Evolutionary conservation across 2,888 invertebrate species (phyloP).

Genomic region (Poecilus cupreus): DNA sequence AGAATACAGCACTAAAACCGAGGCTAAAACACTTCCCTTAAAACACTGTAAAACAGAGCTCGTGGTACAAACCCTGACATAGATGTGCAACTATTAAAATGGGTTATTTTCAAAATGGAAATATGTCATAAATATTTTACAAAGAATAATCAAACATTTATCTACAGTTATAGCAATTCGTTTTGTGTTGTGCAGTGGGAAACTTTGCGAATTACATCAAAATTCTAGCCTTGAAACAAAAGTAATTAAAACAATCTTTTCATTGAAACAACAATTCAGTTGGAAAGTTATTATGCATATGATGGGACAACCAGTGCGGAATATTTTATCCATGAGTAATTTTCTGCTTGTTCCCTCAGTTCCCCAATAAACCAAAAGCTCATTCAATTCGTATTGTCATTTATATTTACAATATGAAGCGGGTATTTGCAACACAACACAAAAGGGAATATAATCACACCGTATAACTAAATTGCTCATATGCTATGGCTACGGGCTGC

Average conservation of each 20-base stretch:
- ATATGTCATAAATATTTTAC: too few species aligned
- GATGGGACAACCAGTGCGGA: not conserved
- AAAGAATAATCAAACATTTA: too few species aligned
- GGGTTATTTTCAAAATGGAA: too few species aligned
- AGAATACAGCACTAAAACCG: too few species aligned
- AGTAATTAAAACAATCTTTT: not conserved
- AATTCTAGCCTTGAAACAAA: not conserved
- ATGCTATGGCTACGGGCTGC: too few species aligned
- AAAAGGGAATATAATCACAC: not conserved
- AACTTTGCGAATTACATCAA: not conserved
- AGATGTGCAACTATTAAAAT: too few species aligned
- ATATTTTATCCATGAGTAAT: conserved; percentile 29
- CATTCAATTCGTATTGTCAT: conserved; percentile 12
- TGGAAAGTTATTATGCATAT: conserved; percentile 19
- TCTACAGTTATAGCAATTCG: too few species aligned
- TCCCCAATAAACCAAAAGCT: not conserved
- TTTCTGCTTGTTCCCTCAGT: conserved; percentile 2
- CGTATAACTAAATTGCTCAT: too few species aligned
- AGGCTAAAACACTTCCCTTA: too few species aligned
- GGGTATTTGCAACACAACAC: not conserved
- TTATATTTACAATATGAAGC: conserved; percentile 3
- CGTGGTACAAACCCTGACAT: too few species aligned
- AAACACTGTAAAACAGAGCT: too few species aligned
- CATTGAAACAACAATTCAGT: not conserved
- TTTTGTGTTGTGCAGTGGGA: too few species aligned